A percentile compares a stretch with the other conserved stretches of the same genome.
Evolutionary conservation across 2,888 invertebrate genomes (phyloP).

Genomic region (Diloba caeruleocephala): DNA sequence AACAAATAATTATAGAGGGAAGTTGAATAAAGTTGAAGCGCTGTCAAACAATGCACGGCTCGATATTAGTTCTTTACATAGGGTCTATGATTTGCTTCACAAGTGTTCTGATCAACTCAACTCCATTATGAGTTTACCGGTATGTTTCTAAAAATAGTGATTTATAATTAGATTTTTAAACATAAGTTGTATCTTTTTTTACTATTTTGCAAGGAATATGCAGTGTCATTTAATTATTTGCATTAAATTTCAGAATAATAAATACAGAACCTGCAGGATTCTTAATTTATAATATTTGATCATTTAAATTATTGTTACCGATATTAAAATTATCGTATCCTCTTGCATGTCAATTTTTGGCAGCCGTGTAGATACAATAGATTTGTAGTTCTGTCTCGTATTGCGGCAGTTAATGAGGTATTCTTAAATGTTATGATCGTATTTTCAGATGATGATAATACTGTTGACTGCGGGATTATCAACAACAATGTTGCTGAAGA

Average conservation of each 20-base stretch:
- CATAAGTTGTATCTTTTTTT: too few relatives aligned
- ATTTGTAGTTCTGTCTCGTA: too few relatives aligned
- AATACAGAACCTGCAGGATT: too few relatives aligned
- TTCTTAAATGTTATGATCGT: neutral
- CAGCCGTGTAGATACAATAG: too few relatives aligned
- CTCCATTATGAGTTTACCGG: conserved; percentile 74
- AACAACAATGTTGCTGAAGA: conserved; percentile 71
- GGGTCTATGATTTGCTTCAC: conserved; percentile 73
- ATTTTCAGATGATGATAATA: conserved; percentile 70
- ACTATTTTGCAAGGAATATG: too few relatives aligned
- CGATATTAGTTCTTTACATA: conserved; percentile 69
- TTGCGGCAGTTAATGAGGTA: too few relatives aligned
- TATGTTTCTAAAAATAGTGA: conserved; percentile 54
- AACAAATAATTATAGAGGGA: conserved; percentile 33
- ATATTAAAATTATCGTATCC: too few relatives aligned
- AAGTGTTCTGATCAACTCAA: conserved; percentile 73
- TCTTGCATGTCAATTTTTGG: too few relatives aligned
- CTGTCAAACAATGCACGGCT: conserved; percentile 64
- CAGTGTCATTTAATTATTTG: too few relatives aligned
- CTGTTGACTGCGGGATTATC: conserved; percentile 71
- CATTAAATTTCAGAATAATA: too few relatives aligned
- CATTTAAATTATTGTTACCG: too few relatives aligned
- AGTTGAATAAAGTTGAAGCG: conserved; percentile 60
- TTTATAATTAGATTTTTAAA: conserved; percentile 13
- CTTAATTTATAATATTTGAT: too few relatives aligned